Evolutionary conservation across 1,140 invertebrate genomes (phyloP).

Genomic region (Venturia canescens): DNA sequence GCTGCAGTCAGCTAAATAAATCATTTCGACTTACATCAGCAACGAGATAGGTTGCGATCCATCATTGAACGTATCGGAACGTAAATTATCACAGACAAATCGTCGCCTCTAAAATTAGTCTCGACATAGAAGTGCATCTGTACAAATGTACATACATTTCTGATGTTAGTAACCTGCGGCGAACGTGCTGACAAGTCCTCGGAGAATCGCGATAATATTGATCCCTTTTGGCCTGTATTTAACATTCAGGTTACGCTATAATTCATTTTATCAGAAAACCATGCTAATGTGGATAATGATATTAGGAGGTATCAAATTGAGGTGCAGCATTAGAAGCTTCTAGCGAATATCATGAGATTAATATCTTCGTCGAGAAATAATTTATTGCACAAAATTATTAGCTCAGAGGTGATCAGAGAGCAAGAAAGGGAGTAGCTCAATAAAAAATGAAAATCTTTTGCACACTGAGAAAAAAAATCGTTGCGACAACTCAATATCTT

Average conservation of each 20-base stretch:
- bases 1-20: neutral
- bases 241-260: constrained; percentile 25
- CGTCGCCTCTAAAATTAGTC: constrained; percentile 38
- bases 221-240: neutral
- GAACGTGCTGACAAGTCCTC: constrained; percentile 10
- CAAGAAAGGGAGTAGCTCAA: too few species aligned
- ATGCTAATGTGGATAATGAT: constrained; percentile 5
- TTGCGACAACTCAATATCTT: too few species aligned
- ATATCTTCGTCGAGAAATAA: neutral
- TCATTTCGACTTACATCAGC: neutral
- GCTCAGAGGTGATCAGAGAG: too few species aligned
- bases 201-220: constrained; percentile 27
- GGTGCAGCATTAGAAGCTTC: neutral
- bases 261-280: constrained; percentile 23
- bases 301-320: neutral
- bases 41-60: neutral
- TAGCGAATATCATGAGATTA: neutral
- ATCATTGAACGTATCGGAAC: constrained; percentile 23
- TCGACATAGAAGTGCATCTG: neutral
- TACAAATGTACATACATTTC: neutral
- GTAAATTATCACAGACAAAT: constrained; percentile 28
- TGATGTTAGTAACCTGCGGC: neutral
- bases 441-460: too few species aligned
- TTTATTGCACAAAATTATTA: too few species aligned
- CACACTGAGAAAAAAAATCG: too few species aligned